Evolutionary conservation across 2,888 invertebrate genomes (phyloP), one percentile per base, ranked within the genome.

Genomic region (Euspilapteryx auroguttella): DNA sequence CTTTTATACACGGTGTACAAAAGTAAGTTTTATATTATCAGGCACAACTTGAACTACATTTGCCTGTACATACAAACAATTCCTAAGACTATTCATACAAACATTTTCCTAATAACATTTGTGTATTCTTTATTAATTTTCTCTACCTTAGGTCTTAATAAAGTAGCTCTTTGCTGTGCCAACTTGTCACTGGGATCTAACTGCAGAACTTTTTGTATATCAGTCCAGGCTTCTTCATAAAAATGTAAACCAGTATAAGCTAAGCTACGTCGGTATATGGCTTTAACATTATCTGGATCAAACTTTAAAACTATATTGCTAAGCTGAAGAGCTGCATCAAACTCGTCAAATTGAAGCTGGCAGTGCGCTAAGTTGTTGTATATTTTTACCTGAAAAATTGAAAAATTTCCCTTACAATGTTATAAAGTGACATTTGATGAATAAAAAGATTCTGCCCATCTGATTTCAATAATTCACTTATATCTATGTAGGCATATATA

Each of bases 361-460:
- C 92, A 91, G 25, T 87, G 86, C 0, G 92, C 88, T 49, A 94
- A 66, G 57, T 94, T 94, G 39, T 88, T 87, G 49, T 87, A 89
- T 6, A 92, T 65, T 39, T 81, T 82, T 7, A 82, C 61, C 51
- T 87, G 43, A 1, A 47, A 51, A 26, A 3, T 7, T 6, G 13
- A 25, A n/a, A n/a, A n/a, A n/a, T n/a, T n/a, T n/a, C n/a, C n/a
- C n/a, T n/a, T n/a, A n/a, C n/a, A n/a, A n/a, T n/a, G n/a, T n/a
- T n/a, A n/a, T n/a, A n/a, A n/a, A n/a, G n/a, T n/a, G n/a, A n/a
- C n/a, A n/a, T n/a, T n/a, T n/a, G n/a, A n/a, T n/a, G n/a, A n/a
- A n/a, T n/a, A n/a, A n/a, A n/a, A n/a, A n/a, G n/a, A n/a, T n/a
- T n/a, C n/a, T n/a, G n/a, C n/a, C n/a, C n/a, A n/a, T n/a, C n/a